Percentiles rank a stretch among this genome's conserved stretches.
These are phyloP conservation scores for Vannuccia rotundouncinata DNA, from an alignment of 2,888 invertebrate genomes.

Conservation along the genomic window DNA sequence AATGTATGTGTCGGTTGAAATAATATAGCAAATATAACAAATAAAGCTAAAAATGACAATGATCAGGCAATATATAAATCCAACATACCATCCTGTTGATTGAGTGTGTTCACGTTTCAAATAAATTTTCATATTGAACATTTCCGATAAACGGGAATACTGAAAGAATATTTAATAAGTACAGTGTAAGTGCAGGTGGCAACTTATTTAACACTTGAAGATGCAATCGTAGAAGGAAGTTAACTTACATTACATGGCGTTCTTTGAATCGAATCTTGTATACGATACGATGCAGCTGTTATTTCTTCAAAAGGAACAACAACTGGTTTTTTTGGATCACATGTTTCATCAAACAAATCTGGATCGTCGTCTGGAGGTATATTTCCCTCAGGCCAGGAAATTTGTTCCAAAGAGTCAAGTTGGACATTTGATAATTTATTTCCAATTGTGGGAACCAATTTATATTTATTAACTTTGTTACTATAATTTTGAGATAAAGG, in stretches of 20 bases:
- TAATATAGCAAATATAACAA: no score
- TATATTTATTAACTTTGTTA: background rate
- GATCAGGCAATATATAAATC: no score
- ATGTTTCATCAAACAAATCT: conserved; percentile 47
- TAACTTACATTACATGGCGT: conserved; percentile 76
- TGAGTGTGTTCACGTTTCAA: conserved; percentile 89
- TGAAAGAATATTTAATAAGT: no score
- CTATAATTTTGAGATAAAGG: background rate
- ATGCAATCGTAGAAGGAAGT: no score
- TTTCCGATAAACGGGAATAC: conserved; percentile 73
- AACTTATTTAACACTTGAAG: no score
- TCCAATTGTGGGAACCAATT: background rate
- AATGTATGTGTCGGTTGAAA: no score
- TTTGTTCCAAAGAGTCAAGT: background rate
- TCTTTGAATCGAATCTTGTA: conserved; percentile 71
- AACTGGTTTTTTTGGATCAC: conserved; percentile 60
- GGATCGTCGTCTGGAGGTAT: conserved; percentile 40
- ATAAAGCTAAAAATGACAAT: no score
- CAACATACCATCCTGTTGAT: conserved; percentile 67
- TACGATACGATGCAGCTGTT: conserved; percentile 78
- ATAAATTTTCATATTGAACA: conserved; percentile 76
- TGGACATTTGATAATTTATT: background rate
- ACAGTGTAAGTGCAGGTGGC: no score
- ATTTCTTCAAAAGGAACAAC: conserved; percentile 75
- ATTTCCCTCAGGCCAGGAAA: background rate